Evolutionary conservation across 2,888 invertebrate genomes (phyloP).

Genomic region (Saturnia japonica): DNA sequence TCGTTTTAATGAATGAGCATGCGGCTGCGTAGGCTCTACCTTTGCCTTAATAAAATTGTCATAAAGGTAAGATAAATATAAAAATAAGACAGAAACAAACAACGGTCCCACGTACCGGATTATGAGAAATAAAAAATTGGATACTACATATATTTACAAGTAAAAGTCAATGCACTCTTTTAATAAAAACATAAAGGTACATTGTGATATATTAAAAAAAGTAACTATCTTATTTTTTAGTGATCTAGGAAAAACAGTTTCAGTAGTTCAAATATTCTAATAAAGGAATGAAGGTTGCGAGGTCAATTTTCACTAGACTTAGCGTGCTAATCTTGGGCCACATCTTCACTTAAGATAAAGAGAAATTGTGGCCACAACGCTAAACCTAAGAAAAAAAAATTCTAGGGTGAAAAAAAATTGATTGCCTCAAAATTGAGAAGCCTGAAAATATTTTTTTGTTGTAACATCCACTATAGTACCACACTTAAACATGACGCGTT

Average conservation of each 20-base stretch:
- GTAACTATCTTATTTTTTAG: no score
- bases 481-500: no score
- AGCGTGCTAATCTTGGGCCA: neutral
- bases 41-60: conserved; percentile 72
- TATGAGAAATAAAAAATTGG: conserved; percentile 41
- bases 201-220: neutral
- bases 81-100: conserved; percentile 48
- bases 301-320: neutral
- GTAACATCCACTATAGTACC: no score
- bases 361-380: no score
- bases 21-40: conserved; percentile 57
- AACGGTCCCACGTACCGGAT: conserved; percentile 30
- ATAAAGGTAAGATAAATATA: conserved; percentile 66
- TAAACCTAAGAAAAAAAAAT: no score
- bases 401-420: no score
- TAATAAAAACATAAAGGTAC: conserved; percentile 41
- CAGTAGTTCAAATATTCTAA: neutral
- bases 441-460: no score
- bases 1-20: conserved; percentile 67
- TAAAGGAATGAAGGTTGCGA: neutral
- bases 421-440: no score
- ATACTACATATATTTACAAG: conserved; percentile 21
- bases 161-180: conserved; percentile 56
- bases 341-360: no score
- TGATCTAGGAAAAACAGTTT: no score